Evolutionary conservation across 2,888 invertebrate genomes (phyloP).

Genomic region (Patella ulyssiponensis): DNA sequence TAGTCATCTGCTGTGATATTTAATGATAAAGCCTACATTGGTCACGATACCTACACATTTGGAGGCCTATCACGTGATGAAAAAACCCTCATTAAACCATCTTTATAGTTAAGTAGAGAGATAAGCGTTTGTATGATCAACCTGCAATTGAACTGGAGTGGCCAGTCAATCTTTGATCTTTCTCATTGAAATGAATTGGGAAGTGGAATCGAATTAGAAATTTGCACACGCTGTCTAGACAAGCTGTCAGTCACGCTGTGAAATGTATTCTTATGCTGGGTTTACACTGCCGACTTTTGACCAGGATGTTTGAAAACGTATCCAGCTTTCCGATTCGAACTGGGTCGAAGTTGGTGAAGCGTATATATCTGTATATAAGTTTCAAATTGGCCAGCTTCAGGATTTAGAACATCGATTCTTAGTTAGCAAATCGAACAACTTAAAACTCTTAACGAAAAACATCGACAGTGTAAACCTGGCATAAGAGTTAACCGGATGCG

Average conservation of each 20-base stretch:
- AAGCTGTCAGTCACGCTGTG: background rate
- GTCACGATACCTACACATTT: conserved; percentile 2
- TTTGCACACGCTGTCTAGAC: background rate
- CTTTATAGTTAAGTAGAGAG: background rate
- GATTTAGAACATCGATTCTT: too few relatives aligned
- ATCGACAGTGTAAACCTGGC: too few relatives aligned
- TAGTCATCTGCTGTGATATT: background rate
- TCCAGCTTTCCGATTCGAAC: too few relatives aligned
- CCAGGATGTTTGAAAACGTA: too few relatives aligned
- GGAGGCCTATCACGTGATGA: background rate
- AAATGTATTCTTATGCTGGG: too few relatives aligned
- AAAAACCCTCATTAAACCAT: background rate
- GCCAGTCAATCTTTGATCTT: background rate
- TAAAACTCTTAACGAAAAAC: too few relatives aligned
- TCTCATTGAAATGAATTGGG: background rate
- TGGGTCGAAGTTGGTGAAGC: too few relatives aligned
- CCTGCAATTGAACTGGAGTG: background rate
- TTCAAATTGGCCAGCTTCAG: too few relatives aligned
- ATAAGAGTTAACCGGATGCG: too few relatives aligned
- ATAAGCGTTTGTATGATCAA: conserved; percentile 5
- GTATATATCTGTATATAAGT: too few relatives aligned
- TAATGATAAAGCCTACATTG: background rate
- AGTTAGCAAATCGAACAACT: too few relatives aligned
- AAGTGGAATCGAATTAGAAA: background rate
- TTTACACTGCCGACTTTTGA: too few relatives aligned